Evolutionary conservation across 2,888 invertebrate genomes (phyloP).

Genomic region (Hypena proboscidalis): DNA sequence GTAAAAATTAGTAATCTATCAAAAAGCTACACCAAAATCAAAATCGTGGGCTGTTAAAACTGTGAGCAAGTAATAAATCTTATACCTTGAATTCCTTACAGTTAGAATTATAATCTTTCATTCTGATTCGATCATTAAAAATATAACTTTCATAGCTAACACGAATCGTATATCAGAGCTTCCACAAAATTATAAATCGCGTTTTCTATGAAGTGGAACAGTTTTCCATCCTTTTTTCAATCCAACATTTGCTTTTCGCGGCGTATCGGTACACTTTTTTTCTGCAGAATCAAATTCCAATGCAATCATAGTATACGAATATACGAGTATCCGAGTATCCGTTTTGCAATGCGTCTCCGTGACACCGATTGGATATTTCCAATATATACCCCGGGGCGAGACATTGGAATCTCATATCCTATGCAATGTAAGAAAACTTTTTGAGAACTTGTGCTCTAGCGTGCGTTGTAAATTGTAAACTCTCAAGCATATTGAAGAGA

Average conservation of each 20-base stretch:
- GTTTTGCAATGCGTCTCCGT: constrained; percentile 51
- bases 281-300: constrained; percentile 54
- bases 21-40: too few species aligned
- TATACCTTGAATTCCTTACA: too few species aligned
- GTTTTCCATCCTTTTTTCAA: constrained; percentile 1
- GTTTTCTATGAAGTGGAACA: too few species aligned
- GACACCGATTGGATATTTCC: constrained; percentile 63
- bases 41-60: too few species aligned
- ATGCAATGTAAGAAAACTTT: constrained; percentile 30
- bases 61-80: too few species aligned
- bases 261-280: constrained; percentile 14
- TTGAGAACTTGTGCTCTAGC: constrained; percentile 5
- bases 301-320: constrained; percentile 58
- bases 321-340: constrained; percentile 53
- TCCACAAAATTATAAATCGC: too few species aligned
- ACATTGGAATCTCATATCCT: constrained; percentile 57
- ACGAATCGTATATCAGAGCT: too few species aligned
- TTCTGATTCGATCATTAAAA: too few species aligned
- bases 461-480: background rate
- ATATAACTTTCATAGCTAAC: too few species aligned
- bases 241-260: constrained; percentile 5
- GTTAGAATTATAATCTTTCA: background rate
- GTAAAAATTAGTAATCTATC: too few species aligned
- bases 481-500: too few species aligned
- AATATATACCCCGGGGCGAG: constrained; percentile 59